Evolutionary conservation across 2,888 invertebrate genomes (phyloP).

Genomic region (Eueremaeus valkanovi): DNA sequence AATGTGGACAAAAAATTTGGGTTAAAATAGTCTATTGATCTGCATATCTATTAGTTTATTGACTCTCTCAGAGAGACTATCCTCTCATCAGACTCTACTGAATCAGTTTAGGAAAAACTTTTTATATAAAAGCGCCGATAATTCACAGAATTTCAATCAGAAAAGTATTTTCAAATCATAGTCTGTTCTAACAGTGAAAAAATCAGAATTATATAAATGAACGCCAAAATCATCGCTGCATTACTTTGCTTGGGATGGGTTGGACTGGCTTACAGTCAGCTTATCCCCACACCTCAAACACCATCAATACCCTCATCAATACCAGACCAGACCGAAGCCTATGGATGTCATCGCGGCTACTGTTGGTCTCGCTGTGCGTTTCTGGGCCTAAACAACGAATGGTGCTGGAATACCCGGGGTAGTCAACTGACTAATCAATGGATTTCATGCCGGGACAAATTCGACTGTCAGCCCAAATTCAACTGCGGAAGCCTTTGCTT

Average conservation of each 20-base stretch:
- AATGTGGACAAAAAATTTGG: not conserved
- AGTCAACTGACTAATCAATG: conserved; percentile 9
- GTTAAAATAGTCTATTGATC: not conserved
- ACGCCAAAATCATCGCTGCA: not conserved
- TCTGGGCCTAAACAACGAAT: conserved; percentile 1
- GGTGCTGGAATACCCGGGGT: not conserved
- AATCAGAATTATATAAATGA: not conserved
- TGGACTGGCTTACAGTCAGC: not conserved
- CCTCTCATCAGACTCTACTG: not conserved
- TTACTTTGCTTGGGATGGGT: not conserved
- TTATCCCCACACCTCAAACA: not conserved
- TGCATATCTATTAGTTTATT: not conserved
- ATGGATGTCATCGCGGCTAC: not conserved
- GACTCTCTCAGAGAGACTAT: not conserved
- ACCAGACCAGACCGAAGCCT: not conserved
- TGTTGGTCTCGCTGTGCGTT: conserved; percentile 5
- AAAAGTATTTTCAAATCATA: not conserved
- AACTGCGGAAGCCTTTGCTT: conserved; percentile 1
- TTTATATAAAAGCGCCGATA: not conserved
- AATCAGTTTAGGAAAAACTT: not conserved
- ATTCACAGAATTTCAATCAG: not conserved
- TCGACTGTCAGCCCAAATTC: not conserved
- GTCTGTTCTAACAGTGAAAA: not conserved
- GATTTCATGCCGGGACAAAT: not conserved
- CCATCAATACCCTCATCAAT: not conserved